phyloP scores from a whole-genome alignment of 2,797 vertebrate species.

The Sebastes vulpes region DNA sequence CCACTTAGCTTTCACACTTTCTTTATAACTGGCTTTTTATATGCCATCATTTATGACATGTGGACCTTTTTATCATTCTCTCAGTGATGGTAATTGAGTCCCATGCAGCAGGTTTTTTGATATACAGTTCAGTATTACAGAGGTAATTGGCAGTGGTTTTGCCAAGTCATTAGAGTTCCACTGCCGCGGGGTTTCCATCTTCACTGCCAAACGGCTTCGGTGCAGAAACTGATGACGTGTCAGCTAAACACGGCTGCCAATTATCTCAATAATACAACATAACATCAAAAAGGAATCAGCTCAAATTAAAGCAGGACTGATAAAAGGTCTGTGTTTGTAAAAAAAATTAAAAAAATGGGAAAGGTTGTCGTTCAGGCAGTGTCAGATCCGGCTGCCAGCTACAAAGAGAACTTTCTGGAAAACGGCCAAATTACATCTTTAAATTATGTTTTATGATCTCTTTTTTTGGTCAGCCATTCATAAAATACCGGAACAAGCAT shows the following conservation, averaged over 20 bases:
- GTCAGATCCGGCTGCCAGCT: conserved; percentile 37
- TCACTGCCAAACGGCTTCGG: conserved; percentile 28
- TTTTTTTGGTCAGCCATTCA: conserved; percentile 12
- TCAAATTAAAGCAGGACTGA: conserved; percentile 42
- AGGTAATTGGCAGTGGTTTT: conserved; percentile 48
- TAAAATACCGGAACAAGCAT: conserved; percentile 22
- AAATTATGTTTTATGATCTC: conserved; percentile 19
- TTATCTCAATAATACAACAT: conserved; percentile 50
- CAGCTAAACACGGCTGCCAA: conserved; percentile 48
- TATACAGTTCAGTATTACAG: conserved; percentile 24
- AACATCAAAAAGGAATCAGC: conserved; percentile 43
- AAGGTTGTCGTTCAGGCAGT: conserved; percentile 15
- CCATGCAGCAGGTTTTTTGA: conserved; percentile 46
- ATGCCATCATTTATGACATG: conserved; percentile 18
- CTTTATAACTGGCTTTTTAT: conserved; percentile 15
- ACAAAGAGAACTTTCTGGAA: conserved; percentile 14
- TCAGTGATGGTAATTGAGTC: conserved; percentile 32
- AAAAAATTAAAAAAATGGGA: neutral
- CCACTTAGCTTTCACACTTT: neutral
- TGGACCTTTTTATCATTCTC: conserved; percentile 42
- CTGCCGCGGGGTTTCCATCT: conserved; percentile 31
- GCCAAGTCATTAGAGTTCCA: conserved; percentile 43
- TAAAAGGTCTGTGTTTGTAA: conserved; percentile 26
- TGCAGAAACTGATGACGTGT: conserved; percentile 46
- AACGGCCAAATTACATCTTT: conserved; percentile 34